Evolutionary conservation across 1,140 invertebrate species (phyloP), one percentile per base, ranked within the genome.

Genomic region (Melanaphis sacchari): DNA sequence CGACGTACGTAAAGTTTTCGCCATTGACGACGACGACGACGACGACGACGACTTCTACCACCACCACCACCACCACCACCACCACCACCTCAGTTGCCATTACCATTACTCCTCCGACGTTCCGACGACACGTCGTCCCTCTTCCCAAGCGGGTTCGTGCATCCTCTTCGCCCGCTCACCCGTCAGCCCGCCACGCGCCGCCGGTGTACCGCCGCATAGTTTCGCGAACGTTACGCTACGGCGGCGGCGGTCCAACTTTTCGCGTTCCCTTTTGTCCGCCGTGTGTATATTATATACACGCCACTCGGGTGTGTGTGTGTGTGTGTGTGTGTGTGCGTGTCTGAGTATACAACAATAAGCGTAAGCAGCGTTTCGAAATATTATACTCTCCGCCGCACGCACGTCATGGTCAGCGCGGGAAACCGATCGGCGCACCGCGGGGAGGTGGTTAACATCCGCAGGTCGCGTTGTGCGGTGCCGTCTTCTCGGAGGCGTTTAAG

Each of bases 201-300:
- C n/a, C 38, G 81, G 59, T 66, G 26, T 66, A n/a, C 40, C 76
- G 36, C 38, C 82, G 82, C 82, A 84, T 84, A 84, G 82, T 84
- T 84, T 84, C 82, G 82, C 9, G 82, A 84, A 40, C 82, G 82
- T 84, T 84, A 84, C 82, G 82, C 82, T 40, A 84, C 81, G 38
- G 22, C 82, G 82, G 38, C 82, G 38, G 82, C 24, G 82, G 38
- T 84, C 82, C 11, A 84, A 84, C 82, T 84, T 84, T 84, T 40
- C 82, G 22, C 82, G 82, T 24, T 84, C 38, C 40, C 40, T 41
- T 41, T 84, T 84, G 82, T 84, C 38, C 81, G 11, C 40, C 82
- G 81, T 24, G 81, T 84, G 15, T 76, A 76, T 3, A 76, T 76
- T n/a, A 76, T 76, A 76, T n/a, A 76, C 52, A 52, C 54, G 11